These are phyloP conservation scores for Diabrotica virgifera DNA, from an alignment of 1,140 invertebrate genomes.

Conservation along the genomic window DNA sequence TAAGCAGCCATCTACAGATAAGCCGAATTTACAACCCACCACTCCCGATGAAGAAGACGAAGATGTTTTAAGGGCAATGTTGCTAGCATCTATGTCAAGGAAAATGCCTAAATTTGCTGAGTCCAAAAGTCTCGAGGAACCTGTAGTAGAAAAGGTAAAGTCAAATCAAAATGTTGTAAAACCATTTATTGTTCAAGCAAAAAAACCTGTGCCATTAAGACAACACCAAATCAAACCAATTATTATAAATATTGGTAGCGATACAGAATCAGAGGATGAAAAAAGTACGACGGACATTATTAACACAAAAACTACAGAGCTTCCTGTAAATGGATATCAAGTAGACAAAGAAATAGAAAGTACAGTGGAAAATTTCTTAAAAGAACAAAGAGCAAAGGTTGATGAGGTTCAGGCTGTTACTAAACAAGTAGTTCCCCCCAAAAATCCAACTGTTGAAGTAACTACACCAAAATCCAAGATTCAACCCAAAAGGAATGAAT, in stretches of 20 bases:
- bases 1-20: constrained; percentile 15
- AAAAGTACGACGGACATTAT: constrained; percentile 1
- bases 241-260: constrained; percentile 43
- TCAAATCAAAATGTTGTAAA: neutral
- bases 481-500: neutral
- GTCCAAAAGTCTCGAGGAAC: neutral
- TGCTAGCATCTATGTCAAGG: constrained; percentile 45
- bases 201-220: constrained; percentile 13
- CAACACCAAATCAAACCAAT: constrained; percentile 37
- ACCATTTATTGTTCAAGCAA: constrained; percentile 14
- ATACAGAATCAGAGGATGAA: constrained; percentile 41
- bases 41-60: constrained; percentile 42
- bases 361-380: constrained; percentile 41
- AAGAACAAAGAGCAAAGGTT: constrained; percentile 43
- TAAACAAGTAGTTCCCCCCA: constrained; percentile 4
- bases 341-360: constrained; percentile 26
- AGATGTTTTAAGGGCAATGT: constrained; percentile 44
- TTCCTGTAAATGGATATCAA: neutral
- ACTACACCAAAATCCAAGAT: neutral
- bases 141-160: neutral
- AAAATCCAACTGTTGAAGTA: neutral
- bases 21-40: constrained; percentile 14
- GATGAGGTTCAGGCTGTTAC: constrained; percentile 36
- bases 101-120: constrained; percentile 35
- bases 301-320: constrained; percentile 11